Evolutionary conservation across 2,888 invertebrate species (phyloP), one percentile per base, ranked within the genome.

Genomic region (Rotaria macrura): DNA sequence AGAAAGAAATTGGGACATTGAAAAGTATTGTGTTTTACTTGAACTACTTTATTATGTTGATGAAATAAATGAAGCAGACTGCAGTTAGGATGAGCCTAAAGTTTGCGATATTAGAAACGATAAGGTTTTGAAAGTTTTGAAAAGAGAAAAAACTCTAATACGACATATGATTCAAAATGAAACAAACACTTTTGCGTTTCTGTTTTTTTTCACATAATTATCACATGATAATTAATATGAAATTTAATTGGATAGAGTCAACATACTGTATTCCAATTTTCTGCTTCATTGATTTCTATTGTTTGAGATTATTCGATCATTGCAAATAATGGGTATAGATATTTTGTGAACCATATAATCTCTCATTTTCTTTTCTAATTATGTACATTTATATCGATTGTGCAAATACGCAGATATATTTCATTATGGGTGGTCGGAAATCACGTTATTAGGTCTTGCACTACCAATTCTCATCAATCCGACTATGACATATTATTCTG

Each of bases 61-160:
- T 92, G 97, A 98, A 92, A 92, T 99, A 14, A 99, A 94, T 92
- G 96, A 97, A 9, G 96, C 98, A 0, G 99, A 99, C 91, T 99
- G 99, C 99, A 95, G 97, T 79, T 96, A 97, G 4, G 96, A 98
- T 92, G 97, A 98, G 5, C 93, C 94, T 52, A 93, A 94, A 90
- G 99, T 99, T 20, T 98, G 94, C 65, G 97, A 97, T 87, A 99
- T 97, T 4, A 98, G 99, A 87, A 99, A 98, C 91, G 99, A 99
- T 91, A 97, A 97, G 93, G 94, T 98, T 85, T 93, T 99, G 84
- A 96, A 96, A 93, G 92, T 99, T 93, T 99, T 79, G n/a, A 47
- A 43, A n/a, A 38, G 38, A 65, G 23, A 23, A 5, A 52, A 4
- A 52, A 6, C 5, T 5, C 14, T 7, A 5, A 43, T n/a, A n/a